Percentiles rank a stretch among this genome's conserved stretches.
These are phyloP conservation scores for Lymantria dispar DNA, from an alignment of 2,888 invertebrate genomes.

Conservation along the genomic window DNA sequence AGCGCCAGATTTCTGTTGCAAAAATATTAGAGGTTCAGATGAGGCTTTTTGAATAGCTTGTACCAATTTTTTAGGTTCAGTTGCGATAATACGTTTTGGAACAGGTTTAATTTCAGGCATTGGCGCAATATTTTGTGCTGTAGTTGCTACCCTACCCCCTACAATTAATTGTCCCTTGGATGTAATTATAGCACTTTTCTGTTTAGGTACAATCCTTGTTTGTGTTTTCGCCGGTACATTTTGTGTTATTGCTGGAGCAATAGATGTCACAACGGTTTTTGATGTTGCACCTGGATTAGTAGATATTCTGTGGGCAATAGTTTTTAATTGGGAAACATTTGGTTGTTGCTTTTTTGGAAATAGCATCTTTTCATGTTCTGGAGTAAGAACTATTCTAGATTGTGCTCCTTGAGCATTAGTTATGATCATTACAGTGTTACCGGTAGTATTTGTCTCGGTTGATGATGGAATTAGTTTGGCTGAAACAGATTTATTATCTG, in stretches of 20 bases:
- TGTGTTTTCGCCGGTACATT: conserved; percentile 40
- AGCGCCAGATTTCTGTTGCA: conserved; percentile 74
- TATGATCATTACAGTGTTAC: conserved; percentile 84
- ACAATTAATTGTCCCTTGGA: conserved; percentile 82
- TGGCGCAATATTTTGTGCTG: conserved; percentile 73
- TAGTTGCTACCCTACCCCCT: conserved; percentile 69
- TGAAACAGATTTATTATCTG: conserved; percentile 63
- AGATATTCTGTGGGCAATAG: conserved; percentile 60
- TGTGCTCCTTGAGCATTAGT: conserved; percentile 84
- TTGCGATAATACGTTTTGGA: conserved; percentile 55
- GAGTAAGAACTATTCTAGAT: conserved; percentile 82
- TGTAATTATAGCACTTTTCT: conserved; percentile 79
- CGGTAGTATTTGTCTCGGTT: conserved; percentile 56
- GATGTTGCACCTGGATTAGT: conserved; percentile 42
- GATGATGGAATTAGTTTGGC: conserved; percentile 65
- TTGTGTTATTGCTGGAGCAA: conserved; percentile 25
- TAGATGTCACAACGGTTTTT: conserved; percentile 49
- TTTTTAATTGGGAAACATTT: conserved; percentile 63
- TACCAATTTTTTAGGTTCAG: conserved; percentile 63
- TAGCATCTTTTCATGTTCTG: conserved; percentile 83
- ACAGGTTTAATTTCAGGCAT: conserved; percentile 68
- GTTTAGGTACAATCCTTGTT: conserved; percentile 66
- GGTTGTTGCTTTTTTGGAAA: conserved; percentile 78
- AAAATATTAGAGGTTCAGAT: conserved; percentile 67
- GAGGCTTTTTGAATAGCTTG: conserved; percentile 62